A percentile compares a stretch with the other conserved stretches of the same genome.
Evolutionary conservation across 2,888 invertebrate genomes (phyloP).

Genomic region (Pseudoips prasinana): DNA sequence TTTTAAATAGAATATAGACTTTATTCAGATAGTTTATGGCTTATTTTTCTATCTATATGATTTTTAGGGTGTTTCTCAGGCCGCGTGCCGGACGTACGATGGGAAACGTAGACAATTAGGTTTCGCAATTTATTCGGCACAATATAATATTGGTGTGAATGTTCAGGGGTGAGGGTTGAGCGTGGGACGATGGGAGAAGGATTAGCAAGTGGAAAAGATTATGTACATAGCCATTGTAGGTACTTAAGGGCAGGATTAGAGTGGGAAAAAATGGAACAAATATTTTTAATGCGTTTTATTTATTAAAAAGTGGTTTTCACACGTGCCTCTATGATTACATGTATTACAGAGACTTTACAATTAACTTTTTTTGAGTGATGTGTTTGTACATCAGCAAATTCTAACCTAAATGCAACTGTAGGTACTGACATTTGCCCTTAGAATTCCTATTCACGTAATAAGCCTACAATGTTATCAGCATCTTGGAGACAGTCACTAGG

Average conservation of each 20-base stretch:
- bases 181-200: slow-evolving; percentile 42
- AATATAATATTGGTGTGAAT: slow-evolving; percentile 57
- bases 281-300: slow-evolving; percentile 1
- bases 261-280: slow-evolving; percentile 8
- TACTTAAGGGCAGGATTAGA: slow-evolving; percentile 24
- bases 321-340: too few species aligned
- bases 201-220: slow-evolving; percentile 27
- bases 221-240: slow-evolving; percentile 7
- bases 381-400: too few species aligned
- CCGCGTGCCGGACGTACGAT: slow-evolving; percentile 74
- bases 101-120: slow-evolving; percentile 73
- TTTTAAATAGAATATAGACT: slow-evolving; percentile 9
- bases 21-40: slow-evolving; percentile 16
- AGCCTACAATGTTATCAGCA: too few species aligned
- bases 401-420: too few species aligned
- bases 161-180: slow-evolving; percentile 32
- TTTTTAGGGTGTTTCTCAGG: slow-evolving; percentile 45
- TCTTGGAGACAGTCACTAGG: too few species aligned
- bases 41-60: slow-evolving; percentile 10
- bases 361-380: too few species aligned
- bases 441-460: too few species aligned
- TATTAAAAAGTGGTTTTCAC: too few species aligned
- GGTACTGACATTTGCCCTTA: too few species aligned
- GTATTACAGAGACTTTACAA: too few species aligned
- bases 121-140: slow-evolving; percentile 67